Percentiles rank a stretch among this genome's conserved stretches.
Evolutionary conservation across 2,888 invertebrate genomes (phyloP).

Genomic region (Mythimna lalbum): DNA sequence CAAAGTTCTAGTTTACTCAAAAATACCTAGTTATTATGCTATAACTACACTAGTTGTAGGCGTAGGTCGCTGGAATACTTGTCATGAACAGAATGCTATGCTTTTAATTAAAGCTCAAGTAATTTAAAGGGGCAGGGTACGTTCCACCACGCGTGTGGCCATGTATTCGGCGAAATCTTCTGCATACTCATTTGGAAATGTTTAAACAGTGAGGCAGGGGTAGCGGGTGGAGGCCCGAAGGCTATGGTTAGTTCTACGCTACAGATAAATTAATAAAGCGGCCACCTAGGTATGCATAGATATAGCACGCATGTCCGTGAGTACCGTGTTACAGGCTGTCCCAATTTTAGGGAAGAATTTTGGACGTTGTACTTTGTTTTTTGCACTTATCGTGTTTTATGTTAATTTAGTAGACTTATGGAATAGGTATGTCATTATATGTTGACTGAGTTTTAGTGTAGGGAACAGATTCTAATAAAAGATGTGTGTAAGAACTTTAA

Average conservation of each 20-base stretch:
- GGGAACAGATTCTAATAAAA: not conserved
- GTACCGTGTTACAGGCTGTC: conserved; percentile 75
- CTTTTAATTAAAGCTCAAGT: conserved; percentile 90
- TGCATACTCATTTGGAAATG: conserved; percentile 90
- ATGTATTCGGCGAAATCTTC: conserved; percentile 86
- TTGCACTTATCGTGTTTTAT: not conserved
- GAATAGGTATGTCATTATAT: not conserved
- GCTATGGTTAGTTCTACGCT: conserved; percentile 88
- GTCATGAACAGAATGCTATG: conserved; percentile 89
- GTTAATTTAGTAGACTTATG: not conserved
- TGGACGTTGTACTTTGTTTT: not conserved
- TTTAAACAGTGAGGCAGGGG: conserved; percentile 83
- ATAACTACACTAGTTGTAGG: conserved; percentile 73
- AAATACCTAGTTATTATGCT: conserved; percentile 69
- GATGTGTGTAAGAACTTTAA: too few relatives aligned
- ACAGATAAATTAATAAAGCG: conserved; percentile 90
- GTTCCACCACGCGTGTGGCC: conserved; percentile 80
- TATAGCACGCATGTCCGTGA: conserved; percentile 86
- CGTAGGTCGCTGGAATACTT: conserved; percentile 84
- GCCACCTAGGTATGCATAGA: conserved; percentile 79
- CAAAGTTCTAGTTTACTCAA: conserved; percentile 26
- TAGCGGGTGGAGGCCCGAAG: conserved; percentile 67
- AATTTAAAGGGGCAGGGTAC: conserved; percentile 85
- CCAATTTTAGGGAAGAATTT: conserved; percentile 39
- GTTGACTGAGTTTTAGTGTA: not conserved